Conservation (phyloP, 2,113 vertebrate species). For the Heterochromis multidens region DNA sequence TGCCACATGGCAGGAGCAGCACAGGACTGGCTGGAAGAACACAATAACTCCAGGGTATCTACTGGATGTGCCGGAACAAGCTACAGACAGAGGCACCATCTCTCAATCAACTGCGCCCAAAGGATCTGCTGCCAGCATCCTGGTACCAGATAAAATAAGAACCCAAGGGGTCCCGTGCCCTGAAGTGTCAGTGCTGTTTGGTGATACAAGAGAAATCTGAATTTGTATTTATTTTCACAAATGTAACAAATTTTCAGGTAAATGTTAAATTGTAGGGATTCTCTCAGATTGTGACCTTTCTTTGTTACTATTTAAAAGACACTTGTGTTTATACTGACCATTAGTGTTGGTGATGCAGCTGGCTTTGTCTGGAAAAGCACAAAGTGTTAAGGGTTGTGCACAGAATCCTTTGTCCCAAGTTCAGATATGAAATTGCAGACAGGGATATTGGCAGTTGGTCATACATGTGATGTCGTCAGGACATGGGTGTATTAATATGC, state of each 20-base stretch:
- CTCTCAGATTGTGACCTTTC: too few relatives aligned
- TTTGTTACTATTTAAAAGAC: too few relatives aligned
- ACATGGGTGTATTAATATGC: too few relatives aligned
- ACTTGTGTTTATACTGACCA: too few relatives aligned
- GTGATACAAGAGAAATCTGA: not conserved
- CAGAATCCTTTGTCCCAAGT: not conserved
- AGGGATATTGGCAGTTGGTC: too few relatives aligned
- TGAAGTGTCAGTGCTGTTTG: not conserved
- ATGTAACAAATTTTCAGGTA: not conserved
- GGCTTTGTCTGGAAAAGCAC: too few relatives aligned
- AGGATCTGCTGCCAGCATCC: not conserved
- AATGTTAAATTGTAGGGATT: too few relatives aligned
- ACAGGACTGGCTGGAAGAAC: not conserved
- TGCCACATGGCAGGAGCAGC: not conserved
- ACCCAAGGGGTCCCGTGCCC: not conserved
- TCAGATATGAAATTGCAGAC: too few relatives aligned
- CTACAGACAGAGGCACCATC: not conserved
- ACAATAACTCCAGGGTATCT: not conserved
- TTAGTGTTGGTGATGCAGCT: too few relatives aligned
- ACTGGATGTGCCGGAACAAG: not conserved
- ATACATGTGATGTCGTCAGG: too few relatives aligned
- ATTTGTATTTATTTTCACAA: not conserved
- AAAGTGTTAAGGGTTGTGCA: not conserved
- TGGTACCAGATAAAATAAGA: too few relatives aligned
- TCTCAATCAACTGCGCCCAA: not conserved